A percentile compares a stretch with the other conserved stretches of the same genome.
Evolutionary conservation across 2,888 invertebrate genomes (phyloP).

Genomic region (Tineola bisselliella): DNA sequence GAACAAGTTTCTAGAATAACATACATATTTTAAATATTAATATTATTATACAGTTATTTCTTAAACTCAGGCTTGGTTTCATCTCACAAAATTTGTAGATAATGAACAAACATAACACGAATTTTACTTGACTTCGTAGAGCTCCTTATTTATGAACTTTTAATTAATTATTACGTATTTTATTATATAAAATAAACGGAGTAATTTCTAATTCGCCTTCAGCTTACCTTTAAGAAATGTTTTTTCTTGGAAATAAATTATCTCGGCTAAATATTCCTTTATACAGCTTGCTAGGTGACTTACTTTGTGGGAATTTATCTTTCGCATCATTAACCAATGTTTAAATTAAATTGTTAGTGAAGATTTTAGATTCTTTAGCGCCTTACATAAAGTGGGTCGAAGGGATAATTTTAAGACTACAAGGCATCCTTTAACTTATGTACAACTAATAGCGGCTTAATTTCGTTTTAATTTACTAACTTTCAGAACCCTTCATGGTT

Average conservation of each 20-base stretch:
- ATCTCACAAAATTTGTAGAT: too few species aligned
- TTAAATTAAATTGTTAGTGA: neutral
- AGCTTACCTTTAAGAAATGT: neutral
- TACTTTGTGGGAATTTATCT: slow-evolving; percentile 2
- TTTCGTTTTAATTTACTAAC: neutral
- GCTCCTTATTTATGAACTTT: neutral
- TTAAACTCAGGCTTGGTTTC: too few species aligned
- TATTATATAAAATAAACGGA: neutral
- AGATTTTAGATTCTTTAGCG: slow-evolving; percentile 3
- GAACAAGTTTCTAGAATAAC: neutral
- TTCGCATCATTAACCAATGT: slow-evolving; percentile 6
- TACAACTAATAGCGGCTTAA: neutral
- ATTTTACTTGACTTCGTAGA: too few species aligned
- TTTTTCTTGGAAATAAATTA: neutral
- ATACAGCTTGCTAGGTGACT: neutral
- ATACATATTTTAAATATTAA: too few species aligned
- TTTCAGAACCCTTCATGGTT: too few species aligned
- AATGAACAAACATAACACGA: too few species aligned
- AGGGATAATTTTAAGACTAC: neutral
- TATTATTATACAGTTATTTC: too few species aligned
- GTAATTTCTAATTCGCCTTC: neutral
- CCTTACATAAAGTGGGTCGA: neutral
- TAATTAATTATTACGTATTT: neutral
- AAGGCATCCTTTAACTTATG: neutral
- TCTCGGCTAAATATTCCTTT: neutral